phyloP scores from a whole-genome alignment of 2,797 vertebrate species.

The Sparidentex hasta region DNA sequence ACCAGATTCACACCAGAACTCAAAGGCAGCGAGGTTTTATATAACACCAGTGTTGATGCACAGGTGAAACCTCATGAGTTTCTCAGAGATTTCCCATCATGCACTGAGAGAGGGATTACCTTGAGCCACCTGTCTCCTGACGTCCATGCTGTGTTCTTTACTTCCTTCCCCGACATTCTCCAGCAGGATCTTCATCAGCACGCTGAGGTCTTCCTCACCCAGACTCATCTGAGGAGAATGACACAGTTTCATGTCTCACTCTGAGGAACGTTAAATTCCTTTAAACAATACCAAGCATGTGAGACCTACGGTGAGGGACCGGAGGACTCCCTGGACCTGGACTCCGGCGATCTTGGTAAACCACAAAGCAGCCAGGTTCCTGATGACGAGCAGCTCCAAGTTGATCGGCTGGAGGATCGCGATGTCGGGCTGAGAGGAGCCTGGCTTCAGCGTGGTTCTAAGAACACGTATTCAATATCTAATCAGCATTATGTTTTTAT shows the following conservation, averaged over 20 bases:
- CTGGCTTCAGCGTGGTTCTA: slow-evolving; percentile 85
- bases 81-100: slow-evolving; percentile 12
- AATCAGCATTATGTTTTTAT: background rate
- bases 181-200: slow-evolving; percentile 91
- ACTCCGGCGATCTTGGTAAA: slow-evolving; percentile 89
- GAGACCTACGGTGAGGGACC: slow-evolving; percentile 90
- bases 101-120: slow-evolving; percentile 67
- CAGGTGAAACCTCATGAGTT: background rate
- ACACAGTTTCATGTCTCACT: background rate
- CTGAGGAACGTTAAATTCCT: background rate
- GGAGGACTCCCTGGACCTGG: slow-evolving; percentile 90
- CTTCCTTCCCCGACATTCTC: slow-evolving; percentile 94
- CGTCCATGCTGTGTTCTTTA: slow-evolving; percentile 68
- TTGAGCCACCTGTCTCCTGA: slow-evolving; percentile 67
- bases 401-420: slow-evolving; percentile 95
- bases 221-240: slow-evolving; percentile 86
- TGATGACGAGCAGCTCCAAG: slow-evolving; percentile 89
- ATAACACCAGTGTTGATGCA: too few species aligned
- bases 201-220: slow-evolving; percentile 92
- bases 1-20: background rate
- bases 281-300: background rate
- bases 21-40: background rate
- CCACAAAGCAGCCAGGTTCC: slow-evolving; percentile 94
- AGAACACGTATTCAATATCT: slow-evolving; percentile 13
- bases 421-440: slow-evolving; percentile 82